phyloP scores from a whole-genome alignment of 2,797 vertebrate species.

The Coregonus ussuriensis region DNA sequence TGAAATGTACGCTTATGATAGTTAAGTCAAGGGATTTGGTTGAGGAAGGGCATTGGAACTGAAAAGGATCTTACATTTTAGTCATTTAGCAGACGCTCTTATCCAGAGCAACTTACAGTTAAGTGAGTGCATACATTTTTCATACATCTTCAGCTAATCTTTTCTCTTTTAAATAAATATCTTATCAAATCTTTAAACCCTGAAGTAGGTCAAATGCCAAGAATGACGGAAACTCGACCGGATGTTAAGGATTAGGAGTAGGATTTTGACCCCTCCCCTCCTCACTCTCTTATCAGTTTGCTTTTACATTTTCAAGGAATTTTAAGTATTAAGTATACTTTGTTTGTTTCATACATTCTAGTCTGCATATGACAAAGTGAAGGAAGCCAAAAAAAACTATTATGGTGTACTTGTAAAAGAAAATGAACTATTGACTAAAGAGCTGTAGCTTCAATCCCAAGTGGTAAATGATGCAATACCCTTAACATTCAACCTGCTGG shows the following conservation, averaged over 20 bases:
- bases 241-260: constrained; percentile 54
- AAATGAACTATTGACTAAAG: too few relatives aligned
- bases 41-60: constrained; percentile 33
- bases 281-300: too few relatives aligned
- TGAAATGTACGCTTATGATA: constrained; percentile 24
- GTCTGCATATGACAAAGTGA: constrained; percentile 38
- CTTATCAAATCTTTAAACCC: too few relatives aligned
- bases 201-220: constrained; percentile 66
- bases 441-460: too few relatives aligned
- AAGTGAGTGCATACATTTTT: too few relatives aligned
- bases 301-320: too few relatives aligned
- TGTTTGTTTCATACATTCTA: constrained; percentile 39
- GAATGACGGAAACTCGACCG: constrained; percentile 65
- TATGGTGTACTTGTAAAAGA: background rate
- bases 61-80: constrained; percentile 29
- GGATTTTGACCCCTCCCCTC: constrained; percentile 36
- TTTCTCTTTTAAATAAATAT: constrained; percentile 44
- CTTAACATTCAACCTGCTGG: background rate
- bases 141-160: constrained; percentile 46
- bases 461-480: background rate
- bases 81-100: too few relatives aligned
- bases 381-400: constrained; percentile 19
- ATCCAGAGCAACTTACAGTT: too few relatives aligned
- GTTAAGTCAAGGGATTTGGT: constrained; percentile 39
- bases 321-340: too few relatives aligned